phyloP scores from a whole-genome alignment of 2,888 invertebrate genomes.

The Chrysolina americana region DNA sequence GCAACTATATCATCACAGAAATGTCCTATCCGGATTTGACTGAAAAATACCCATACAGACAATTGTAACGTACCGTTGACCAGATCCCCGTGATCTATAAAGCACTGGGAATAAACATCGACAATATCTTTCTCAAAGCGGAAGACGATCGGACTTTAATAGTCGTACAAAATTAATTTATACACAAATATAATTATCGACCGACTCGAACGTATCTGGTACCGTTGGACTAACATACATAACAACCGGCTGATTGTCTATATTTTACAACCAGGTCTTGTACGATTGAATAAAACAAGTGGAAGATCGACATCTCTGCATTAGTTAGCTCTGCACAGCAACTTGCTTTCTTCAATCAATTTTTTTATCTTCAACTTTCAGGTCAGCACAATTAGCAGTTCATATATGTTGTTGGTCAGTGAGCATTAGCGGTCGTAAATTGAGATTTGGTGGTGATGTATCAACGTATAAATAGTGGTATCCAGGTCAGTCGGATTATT shows the following conservation, averaged over 20 bases:
- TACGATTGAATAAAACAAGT: slow-evolving; percentile 54
- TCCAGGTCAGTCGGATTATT: slow-evolving; percentile 34
- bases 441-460: slow-evolving; percentile 30
- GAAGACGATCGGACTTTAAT: slow-evolving; percentile 35
- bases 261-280: slow-evolving; percentile 54
- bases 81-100: slow-evolving; percentile 15
- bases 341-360: slow-evolving; percentile 43
- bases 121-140: slow-evolving; percentile 12
- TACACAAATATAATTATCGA: slow-evolving; percentile 57
- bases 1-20: too few relatives aligned
- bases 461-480: slow-evolving; percentile 31
- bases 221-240: slow-evolving; percentile 49
- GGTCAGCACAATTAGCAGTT: slow-evolving; percentile 29
- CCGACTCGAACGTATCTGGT: slow-evolving; percentile 40
- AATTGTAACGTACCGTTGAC: background rate
- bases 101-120: background rate
- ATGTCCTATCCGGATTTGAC: too few relatives aligned
- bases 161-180: slow-evolving; percentile 52
- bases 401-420: slow-evolving; percentile 1
- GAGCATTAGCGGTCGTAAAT: slow-evolving; percentile 20
- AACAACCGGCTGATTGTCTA: slow-evolving; percentile 50
- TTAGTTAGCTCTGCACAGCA: slow-evolving; percentile 47
- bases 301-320: slow-evolving; percentile 53
- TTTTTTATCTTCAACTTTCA: slow-evolving; percentile 33
- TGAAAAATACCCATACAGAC: background rate